phyloP scores from a whole-genome alignment of 2,888 invertebrate genomes.

The Ctenicera cuprea region DNA sequence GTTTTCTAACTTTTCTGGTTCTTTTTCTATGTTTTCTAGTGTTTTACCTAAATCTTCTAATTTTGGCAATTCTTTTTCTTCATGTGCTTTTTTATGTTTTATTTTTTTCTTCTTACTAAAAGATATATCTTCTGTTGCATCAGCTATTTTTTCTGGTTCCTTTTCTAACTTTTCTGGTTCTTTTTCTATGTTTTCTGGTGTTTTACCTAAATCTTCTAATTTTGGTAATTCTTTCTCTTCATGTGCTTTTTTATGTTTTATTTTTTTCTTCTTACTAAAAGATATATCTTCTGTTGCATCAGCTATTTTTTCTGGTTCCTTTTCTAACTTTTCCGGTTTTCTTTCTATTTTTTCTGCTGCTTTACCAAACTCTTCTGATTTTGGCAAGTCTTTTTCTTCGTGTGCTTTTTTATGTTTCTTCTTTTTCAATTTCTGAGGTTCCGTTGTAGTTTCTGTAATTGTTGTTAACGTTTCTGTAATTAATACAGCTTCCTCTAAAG shows the following conservation, averaged over 20 bases:
- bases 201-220: not conserved
- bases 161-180: not conserved
- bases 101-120: too few species aligned
- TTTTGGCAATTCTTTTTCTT: not conserved
- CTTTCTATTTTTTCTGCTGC: not conserved
- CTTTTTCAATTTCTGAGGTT: constrained; percentile 15
- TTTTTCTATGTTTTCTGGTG: not conserved
- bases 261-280: constrained; percentile 14
- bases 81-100: too few species aligned
- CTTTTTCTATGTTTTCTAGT: not conserved
- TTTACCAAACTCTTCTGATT: not conserved
- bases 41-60: not conserved
- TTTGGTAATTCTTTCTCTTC: not conserved
- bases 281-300: not conserved
- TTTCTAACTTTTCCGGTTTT: constrained; percentile 33
- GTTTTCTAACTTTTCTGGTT: too few species aligned
- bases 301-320: too few species aligned
- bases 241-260: constrained; percentile 16
- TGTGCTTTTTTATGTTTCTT: constrained; percentile 15
- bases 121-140: not conserved
- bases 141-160: too few species aligned
- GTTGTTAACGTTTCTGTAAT: not conserved
- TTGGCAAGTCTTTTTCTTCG: not conserved
- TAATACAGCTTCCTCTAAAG: not conserved
- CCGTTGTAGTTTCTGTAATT: not conserved